These are phyloP conservation scores for Parnassius smintheus DNA, from an alignment of 2,888 invertebrate species.

Conservation along the genomic window DNA sequence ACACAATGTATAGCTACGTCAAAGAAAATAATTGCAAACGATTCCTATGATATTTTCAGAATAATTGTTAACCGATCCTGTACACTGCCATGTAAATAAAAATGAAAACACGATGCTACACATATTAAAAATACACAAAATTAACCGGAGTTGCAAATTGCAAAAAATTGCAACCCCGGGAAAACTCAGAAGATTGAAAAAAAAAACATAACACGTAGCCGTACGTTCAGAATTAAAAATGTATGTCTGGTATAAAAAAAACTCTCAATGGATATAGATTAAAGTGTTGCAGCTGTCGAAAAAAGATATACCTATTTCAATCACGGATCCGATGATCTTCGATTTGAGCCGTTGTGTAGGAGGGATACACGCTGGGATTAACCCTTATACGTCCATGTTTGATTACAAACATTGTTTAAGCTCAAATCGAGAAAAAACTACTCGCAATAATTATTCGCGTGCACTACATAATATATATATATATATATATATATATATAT, in stretches of 20 bases:
- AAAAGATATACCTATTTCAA: conserved; percentile 24
- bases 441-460: conserved; percentile 21
- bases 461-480: neutral
- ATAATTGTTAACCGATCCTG: conserved; percentile 3
- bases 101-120: neutral
- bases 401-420: conserved; percentile 25
- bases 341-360: conserved; percentile 23
- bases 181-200: conserved; percentile 20
- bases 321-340: conserved; percentile 17
- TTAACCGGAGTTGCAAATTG: neutral
- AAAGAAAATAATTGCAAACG: too few species aligned
- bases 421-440: conserved; percentile 23
- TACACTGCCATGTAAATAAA: neutral
- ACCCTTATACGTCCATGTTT: conserved; percentile 20
- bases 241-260: conserved; percentile 9
- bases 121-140: conserved; percentile 1
- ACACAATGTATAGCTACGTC: too few species aligned
- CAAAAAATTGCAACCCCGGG: conserved; percentile 7
- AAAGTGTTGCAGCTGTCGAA: conserved; percentile 16
- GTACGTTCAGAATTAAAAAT: conserved; percentile 21
- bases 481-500: too few species aligned
- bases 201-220: neutral
- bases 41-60: neutral
- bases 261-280: conserved; percentile 12
- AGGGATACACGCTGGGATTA: conserved; percentile 20